phyloP scores from a whole-genome alignment of 2,113 vertebrate genomes.

The Scopus umbretta region DNA sequence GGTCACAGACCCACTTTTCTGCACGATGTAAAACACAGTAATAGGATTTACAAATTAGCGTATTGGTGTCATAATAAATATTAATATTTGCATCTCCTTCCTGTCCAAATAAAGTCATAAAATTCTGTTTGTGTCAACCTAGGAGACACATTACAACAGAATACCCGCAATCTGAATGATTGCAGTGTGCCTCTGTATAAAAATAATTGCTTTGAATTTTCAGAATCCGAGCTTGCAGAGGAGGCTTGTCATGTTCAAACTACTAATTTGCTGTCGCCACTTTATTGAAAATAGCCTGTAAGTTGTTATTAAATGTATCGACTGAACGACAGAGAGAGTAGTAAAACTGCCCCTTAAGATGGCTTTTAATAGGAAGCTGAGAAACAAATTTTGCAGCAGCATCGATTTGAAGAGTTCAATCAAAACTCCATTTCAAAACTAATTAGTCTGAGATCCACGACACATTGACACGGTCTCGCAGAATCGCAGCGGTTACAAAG shows the following conservation, averaged over 20 bases:
- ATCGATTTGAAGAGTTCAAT: constrained; percentile 99
- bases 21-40: constrained; percentile 41
- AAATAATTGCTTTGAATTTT: constrained; percentile 85
- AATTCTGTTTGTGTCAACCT: constrained; percentile 72
- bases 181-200: constrained; percentile 74
- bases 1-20: constrained; percentile 57
- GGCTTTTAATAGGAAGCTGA: constrained; percentile 91
- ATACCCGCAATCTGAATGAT: constrained; percentile 75
- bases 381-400: constrained; percentile 97
- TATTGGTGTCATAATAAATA: constrained; percentile 70
- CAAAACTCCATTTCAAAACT: constrained; percentile 99
- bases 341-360: constrained; percentile 90
- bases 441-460: constrained; percentile 98
- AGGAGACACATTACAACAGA: constrained; percentile 67
- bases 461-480: constrained; percentile 86
- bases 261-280: constrained; percentile 87
- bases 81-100: constrained; percentile 72
- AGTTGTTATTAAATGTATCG: constrained; percentile 91
- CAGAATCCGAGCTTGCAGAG: constrained; percentile 79
- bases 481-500: constrained; percentile 77
- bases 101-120: constrained; percentile 75
- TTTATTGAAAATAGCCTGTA: constrained; percentile 88
- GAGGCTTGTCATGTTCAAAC: constrained; percentile 85
- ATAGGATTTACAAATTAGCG: constrained; percentile 68
- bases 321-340: constrained; percentile 86